Base-by-base conservation (phyloP, 2,797 vertebrate genomes). In the Spatula versicolor region DNA sequence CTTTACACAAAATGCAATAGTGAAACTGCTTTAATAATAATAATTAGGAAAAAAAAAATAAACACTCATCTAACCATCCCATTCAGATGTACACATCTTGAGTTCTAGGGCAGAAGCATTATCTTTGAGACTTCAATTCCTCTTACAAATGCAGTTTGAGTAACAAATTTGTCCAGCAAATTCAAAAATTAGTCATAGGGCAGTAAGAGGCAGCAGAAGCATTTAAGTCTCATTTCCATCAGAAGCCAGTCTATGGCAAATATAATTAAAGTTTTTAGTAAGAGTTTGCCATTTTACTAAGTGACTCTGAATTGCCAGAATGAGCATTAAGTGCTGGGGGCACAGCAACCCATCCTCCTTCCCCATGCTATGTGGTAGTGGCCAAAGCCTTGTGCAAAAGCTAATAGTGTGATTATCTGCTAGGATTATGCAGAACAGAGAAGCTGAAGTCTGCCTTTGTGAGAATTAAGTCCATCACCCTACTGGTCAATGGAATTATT, bases 341-440 rank as follows among this genome's bases (percentile, higher is more conserved):
- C 59, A 64, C 43, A 85, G 64, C 15, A 85, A n/a, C 71, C 55
- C 67, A 41, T 45, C 77, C 63, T 90, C 68, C 52, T 20, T 83
- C 31, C 52, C 31, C 22, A 67, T 16, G 35, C 26, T 35, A 13
- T 0, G 0, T 18, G 21, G 20, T 0, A 74, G 52, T 22, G 60
- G 74, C 77, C 91, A 90, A 93, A 88, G 71, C 63, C 46, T 54
- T 60, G 84, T 10, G 30, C 48, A 90, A 73, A 90, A 91, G 68
- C 78, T 93, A 90, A 93, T 37, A 37, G 59, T 58, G 72, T 91
- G 17, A 95, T 95, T 90, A 76, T 76, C 93, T 66, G 73, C 82
- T 30, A 41, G 75, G 88, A 96, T 94, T 95, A 93, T 9, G 41
- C 68, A 86, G 35, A 72, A 43, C 52, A 62, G 77, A 74, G 85